Base-by-base conservation (phyloP, 2,113 vertebrate species). In the Apistogramma diplotaenia region DNA sequence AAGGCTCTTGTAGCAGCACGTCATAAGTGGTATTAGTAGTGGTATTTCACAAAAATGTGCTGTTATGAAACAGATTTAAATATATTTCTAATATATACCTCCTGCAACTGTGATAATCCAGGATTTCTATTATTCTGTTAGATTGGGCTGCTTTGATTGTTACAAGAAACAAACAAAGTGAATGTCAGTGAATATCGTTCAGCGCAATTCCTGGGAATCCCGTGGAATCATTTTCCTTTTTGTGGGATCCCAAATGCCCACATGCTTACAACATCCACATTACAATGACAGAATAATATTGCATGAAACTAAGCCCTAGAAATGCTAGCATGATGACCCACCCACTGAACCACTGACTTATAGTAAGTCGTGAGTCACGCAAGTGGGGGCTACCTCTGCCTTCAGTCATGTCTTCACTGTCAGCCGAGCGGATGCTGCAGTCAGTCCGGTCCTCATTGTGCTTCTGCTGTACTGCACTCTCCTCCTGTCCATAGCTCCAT, bases 311-410 rank as follows among this genome's bases (percentile, higher is more conserved):
- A 65, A 75, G 13, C 19, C 49, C 4, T 2, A 71, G 35, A 86
- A 78, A 87, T 76, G 60, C 76, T n/a, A 10, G 37, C 77, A 31
- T 46, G 16, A 49, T 46, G 46, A 56, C 78, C 82, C 73, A 43
- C 76, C 61, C 31, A 27, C 46, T 19, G 62, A 78, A 53, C 18
- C 55, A 1, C 71, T 12, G 16, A 71, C 8, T 29, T 37, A 23
- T 49, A 25, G 58, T 35, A 21, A 75, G 51, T 37, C 1, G 3
- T 43, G 76, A 55, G 37, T 78, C 65, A 77, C 10, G 49, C 53
- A 65, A 62, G 15, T 27, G 12, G 27, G 19, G n/a, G 23, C 33
- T 56, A 62, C 49, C 3, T 51, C 43, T 46, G 43, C 46, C 31
- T 46, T 54, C 21, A 31, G 6, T 27, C n/a, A 33, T 40, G 74